Evolutionary conservation across 2,113 vertebrate species (phyloP), one percentile per base, ranked within the genome.

Genomic region (Syngnathus floridae): DNA sequence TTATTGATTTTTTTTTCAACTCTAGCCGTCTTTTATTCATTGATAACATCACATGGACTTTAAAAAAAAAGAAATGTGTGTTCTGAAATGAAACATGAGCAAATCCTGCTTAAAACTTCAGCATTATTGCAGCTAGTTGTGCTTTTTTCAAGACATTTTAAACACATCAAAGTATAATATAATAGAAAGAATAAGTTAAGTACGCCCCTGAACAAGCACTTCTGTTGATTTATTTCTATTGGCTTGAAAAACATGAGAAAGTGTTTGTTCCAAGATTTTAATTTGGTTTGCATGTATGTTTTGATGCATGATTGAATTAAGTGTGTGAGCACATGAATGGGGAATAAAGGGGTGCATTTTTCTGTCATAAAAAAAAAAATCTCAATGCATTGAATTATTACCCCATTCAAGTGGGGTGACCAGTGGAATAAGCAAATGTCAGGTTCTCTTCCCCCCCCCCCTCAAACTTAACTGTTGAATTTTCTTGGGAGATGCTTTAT

Each of bases 251-350:
- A 48, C 61, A 66, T 76, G 65, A 40, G 36, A 59, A 38, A 57
- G 59, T 68, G 5, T 56, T 56, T 35, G 12, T 14, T 31, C 13
- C 5, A 7, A 54, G 4, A 26, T 14, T n/a, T 69, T 13, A 5
- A 64, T 76, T 75, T 70, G 22, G 72, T 70, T 72, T 37, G 70
- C 75, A 66, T 81, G 86, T 64, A 64, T 36, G 54, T 75, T 35
- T 62, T 79, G 56, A 69, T 82, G 84, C 84, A 84, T 88, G 84
- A 81, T 17, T 79, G 77, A 75, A 49, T 67, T 71, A 65, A 69
- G 61, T 76, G 21, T 77, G 21, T 55, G 71, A 73, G 67, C 61
- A 36, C 60, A 69, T 17, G 17, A 36, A 26, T 11, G 40, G 26
- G 31, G 76, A 49, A 65, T 66, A 72, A 63, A 65, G 43, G 43